Conservation (phyloP, 2,797 vertebrate species). For the Silurus lanzhouensis region DNA sequence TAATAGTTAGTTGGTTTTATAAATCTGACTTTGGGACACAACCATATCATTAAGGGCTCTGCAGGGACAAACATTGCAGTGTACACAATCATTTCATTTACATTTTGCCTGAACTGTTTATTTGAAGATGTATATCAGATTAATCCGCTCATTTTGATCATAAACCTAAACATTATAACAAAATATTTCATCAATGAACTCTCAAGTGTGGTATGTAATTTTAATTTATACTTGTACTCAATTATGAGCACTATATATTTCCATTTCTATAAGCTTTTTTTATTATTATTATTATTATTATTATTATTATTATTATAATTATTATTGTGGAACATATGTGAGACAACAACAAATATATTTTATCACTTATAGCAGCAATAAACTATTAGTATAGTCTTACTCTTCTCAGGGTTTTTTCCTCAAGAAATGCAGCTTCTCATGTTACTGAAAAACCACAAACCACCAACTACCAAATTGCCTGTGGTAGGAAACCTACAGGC, state of each 20-base stretch:
- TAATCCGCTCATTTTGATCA: not conserved
- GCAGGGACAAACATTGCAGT: not conserved
- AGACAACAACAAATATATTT: not conserved
- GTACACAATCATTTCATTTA: not conserved
- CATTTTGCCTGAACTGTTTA: not conserved
- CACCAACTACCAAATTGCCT: not conserved
- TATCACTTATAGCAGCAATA: not conserved
- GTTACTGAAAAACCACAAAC: not conserved
- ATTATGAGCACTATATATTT: too few species aligned
- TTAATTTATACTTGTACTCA: too few species aligned
- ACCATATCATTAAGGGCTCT: not conserved
- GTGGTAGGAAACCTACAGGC: not conserved
- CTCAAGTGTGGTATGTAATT: not conserved
- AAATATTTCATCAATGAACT: not conserved
- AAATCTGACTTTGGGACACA: not conserved
- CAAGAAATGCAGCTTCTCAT: not conserved
- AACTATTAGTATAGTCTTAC: not conserved
- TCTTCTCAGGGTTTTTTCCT: not conserved
- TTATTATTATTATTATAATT: too few species aligned
- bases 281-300: too few species aligned
- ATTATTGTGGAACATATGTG: not conserved
- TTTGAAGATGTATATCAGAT: not conserved
- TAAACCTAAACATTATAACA: not conserved
- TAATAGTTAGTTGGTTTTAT: not conserved
- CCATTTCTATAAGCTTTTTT: too few species aligned